Base-by-base conservation (phyloP, 2,113 vertebrate species). In the Hypomesus transpacificus region DNA sequence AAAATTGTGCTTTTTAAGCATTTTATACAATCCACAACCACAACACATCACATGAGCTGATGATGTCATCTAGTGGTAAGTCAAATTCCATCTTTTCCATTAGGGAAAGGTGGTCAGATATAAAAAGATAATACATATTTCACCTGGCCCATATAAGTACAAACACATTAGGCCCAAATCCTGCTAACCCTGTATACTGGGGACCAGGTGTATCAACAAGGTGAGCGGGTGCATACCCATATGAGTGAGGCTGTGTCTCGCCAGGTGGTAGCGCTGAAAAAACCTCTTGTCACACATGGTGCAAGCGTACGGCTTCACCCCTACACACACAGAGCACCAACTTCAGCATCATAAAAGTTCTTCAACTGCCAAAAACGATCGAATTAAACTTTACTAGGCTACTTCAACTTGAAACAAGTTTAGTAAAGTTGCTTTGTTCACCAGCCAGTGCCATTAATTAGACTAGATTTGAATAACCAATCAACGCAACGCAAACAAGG, bases 181-280 rank as follows among this genome's bases (percentile, higher is more conserved):
- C 24, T 63, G 28, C 61, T 28, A 63, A 63, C 59, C 24, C 59
- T 61, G 14, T 3, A 63, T 8, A 63, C 21, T 34, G 31, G 60
- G 60, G 28, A 31, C 31, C 16, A 16, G 26, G 24, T 70, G 6
- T 8, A 60, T 57, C 26, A 28, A 31, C 18, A 63, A 3, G 61
- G 28, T 63, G 28, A 63, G 3, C 28, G 28, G 26, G 17, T 31
- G 18, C 91, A 84, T 92, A 96, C 96, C 96, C 34, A 96, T 96
- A 84, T 97, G 96, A 90, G 94, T 96, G 85, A 96, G 95, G 90
- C 94, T 94, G 91, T 96, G 95, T 81, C 95, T 93, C 77, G 95
- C 95, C 86, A 96, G 95, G 89, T 96, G 95, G 86, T 97, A 96
- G 87, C 95, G 95, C 87, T 97, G 95, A 89, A 97, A 96, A 92